These are phyloP conservation scores for Maconellicoccus hirsutus DNA, from an alignment of 1,140 invertebrate species.

Conservation along the genomic window DNA sequence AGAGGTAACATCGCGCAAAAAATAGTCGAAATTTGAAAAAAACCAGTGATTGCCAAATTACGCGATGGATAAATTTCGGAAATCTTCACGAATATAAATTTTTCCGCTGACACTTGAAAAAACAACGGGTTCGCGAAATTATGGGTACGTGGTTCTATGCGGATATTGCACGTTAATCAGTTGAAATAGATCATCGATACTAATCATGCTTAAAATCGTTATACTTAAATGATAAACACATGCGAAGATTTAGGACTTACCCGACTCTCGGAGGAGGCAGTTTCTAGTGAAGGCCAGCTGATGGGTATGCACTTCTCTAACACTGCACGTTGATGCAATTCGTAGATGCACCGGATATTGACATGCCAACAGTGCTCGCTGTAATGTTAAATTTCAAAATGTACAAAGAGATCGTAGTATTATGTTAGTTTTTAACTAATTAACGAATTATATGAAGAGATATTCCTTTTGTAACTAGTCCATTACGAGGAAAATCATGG, in stretches of 20 bases:
- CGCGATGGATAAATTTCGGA: not conserved
- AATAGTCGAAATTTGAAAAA: not conserved
- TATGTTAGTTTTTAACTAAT: too few species aligned
- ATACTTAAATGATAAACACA: not conserved
- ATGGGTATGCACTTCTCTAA: not conserved
- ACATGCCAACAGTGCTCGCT: not conserved
- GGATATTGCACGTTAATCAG: too few species aligned
- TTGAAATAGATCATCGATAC: too few species aligned
- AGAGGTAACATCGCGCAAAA: too few species aligned
- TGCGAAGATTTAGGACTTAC: not conserved
- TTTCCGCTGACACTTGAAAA: too few species aligned
- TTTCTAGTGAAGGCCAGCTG: not conserved
- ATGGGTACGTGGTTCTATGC: too few species aligned
- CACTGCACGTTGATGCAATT: not conserved
- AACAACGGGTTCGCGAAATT: too few species aligned
- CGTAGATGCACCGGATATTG: not conserved
- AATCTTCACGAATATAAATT: not conserved
- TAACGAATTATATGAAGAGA: too few species aligned
- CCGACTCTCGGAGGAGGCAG: not conserved
- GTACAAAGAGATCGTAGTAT: too few species aligned
- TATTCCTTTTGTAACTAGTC: too few species aligned
- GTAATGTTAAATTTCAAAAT: not conserved
- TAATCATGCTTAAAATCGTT: not conserved
- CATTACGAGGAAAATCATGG: too few species aligned
- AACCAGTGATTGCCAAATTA: not conserved